phyloP scores from a whole-genome alignment of 2,113 vertebrate genomes.

The Pteropus alecto region DNA sequence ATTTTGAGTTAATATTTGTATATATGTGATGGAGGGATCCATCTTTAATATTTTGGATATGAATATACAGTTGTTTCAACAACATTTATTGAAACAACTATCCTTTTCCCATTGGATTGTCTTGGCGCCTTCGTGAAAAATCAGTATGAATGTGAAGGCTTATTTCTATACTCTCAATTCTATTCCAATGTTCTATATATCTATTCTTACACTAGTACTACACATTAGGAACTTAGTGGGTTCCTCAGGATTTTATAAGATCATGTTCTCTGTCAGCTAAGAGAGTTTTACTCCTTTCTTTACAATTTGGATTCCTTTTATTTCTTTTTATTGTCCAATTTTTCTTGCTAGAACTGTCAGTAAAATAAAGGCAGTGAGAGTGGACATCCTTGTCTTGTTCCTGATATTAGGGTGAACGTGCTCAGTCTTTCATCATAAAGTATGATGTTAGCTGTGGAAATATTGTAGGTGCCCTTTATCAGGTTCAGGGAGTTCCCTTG shows the following conservation, averaged over 20 bases:
- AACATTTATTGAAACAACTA: neutral
- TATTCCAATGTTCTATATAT: neutral
- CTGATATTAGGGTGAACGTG: neutral
- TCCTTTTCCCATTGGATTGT: neutral
- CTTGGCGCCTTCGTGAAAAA: neutral
- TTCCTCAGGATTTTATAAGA: neutral
- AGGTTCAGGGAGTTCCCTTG: neutral
- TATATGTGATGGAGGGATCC: neutral
- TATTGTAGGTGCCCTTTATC: neutral
- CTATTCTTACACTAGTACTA: neutral
- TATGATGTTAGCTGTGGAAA: neutral
- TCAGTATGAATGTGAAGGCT: neutral
- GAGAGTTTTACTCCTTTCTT: neutral
- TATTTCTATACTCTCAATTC: neutral
- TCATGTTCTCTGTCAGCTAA: neutral
- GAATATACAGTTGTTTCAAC: neutral
- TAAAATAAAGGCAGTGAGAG: neutral
- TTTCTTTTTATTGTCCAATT: neutral
- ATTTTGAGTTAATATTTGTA: neutral
- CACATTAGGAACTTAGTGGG: neutral
- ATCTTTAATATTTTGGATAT: neutral
- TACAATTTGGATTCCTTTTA: neutral
- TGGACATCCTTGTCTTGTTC: neutral
- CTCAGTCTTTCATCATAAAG: constrained; percentile 1
- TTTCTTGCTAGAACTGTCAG: neutral